Evolutionary conservation across 1,140 invertebrate genomes (phyloP), one percentile per base, ranked within the genome.

Genomic region (Drosophila novamexicana): DNA sequence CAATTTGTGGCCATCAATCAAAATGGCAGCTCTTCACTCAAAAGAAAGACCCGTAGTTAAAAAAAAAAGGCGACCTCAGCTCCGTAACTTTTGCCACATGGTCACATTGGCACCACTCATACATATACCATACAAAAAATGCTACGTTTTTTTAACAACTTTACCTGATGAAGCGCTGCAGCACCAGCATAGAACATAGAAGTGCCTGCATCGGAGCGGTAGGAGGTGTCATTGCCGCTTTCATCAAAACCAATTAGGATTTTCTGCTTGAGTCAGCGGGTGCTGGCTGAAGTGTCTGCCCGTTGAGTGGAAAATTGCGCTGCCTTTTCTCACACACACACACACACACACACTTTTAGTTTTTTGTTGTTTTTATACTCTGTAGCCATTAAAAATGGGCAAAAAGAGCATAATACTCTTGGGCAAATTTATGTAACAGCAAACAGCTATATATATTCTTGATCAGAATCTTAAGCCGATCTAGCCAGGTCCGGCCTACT

Each of bases 191-290:
- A 50, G 64, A 67, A 65, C 42, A 67, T 37, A 37, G 53, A 22
- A n/a, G 68, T 52, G 45, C 22, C 22, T 7, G 22, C 18, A 32
- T 40, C 45, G 58, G 16, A 49, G 62, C 57, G 72, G 61, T 49
- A 52, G 64, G 54, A 50, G 62, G 44, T 81, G 80, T 73, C 84
- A 82, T 82, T 86, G 79, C 75, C 57, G 83, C 83, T 88, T 88
- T 88, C 83, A 89, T 89, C 84, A 89, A 89, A 89, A 89, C 84
- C 84, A 89, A 89, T 89, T 89, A 89, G 84, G 80, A 89, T 89
- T 89, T 89, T 75, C 77, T 80, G 80, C 84, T 89, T 81, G 77
- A 81, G 77, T 62, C 84, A 72, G 68, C 74, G 69, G 54, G 34
- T 54, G 65, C 36, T 57, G 29, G 34, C 61, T 49, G 45, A 36